Evolutionary conservation across 1,140 invertebrate genomes (phyloP), one percentile per base, ranked within the genome.

Genomic region (Sinella curviseta): DNA sequence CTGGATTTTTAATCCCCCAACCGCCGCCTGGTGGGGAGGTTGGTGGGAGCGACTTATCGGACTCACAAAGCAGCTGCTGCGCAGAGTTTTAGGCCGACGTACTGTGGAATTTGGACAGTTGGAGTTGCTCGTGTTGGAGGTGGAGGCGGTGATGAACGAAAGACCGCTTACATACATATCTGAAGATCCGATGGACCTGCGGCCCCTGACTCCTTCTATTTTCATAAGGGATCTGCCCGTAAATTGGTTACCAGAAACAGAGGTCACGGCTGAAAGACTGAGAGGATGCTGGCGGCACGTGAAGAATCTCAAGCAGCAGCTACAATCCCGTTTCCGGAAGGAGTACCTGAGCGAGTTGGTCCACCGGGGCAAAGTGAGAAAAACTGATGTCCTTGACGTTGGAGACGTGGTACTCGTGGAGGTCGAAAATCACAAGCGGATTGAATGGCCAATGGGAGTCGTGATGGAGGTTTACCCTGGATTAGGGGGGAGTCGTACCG

Each of bases 21-120:
- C 80, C 60, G 84, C 86, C 1, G 82, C 87, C n/a, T 88, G 87
- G 86, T 86, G 86, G 84, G 87, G 87, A 28, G 88, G 76, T n/a
- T 86, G 84, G 20, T 87, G 84, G 80, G 85, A 89, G 77, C 67
- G 87, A 8, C 35, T 89, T 24, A 83, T 89, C n/a, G 77, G 85
- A 0, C 33, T 88, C 8, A 70, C 85, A 12, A 87, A 88, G 78
- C 67, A 79, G 33, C 60, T 85, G 33, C 80, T 87, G 48, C 74
- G 83, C 3, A 80, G 83, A 74, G 82, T 82, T 70, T 73, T 87
- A 1, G 85, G 85, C 54, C 81, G 77, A 39, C 78, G 83, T 1
- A 73, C 31, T 34, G 57, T 86, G 31, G 77, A 80, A 55, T 84
- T 83, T 48, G 86, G 86, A 76, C 85, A 86, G 55, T 67, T 87